Evolutionary conservation across 1,140 invertebrate species (phyloP), one percentile per base, ranked within the genome.

Genomic region (Ceratina japonica): DNA sequence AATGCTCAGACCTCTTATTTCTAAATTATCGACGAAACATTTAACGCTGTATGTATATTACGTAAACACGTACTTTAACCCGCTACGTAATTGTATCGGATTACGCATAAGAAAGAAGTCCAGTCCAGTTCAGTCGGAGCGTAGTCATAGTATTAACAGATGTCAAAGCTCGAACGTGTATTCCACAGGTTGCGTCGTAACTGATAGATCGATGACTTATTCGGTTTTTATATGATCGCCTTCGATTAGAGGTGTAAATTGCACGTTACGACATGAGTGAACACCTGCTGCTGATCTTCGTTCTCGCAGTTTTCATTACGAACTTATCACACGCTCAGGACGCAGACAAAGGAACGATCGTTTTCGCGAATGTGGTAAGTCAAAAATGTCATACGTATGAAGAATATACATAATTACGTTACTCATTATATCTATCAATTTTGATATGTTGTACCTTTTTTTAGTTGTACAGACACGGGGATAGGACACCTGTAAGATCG

Each of bases 401-500:
- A 18, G 12, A 13, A 37, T 44, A 22, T 49, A 51, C 16, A 54
- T 68, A 13, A 0, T 31, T 8, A 27, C 51, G 49, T 12, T 52
- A 51, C 20, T 0, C 27, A 54, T 69, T 27, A n/a, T n/a, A n/a
- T 7, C 0, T 37, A 37, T 3, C 3, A 15, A 56, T 15, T 7
- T 31, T 15, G 27, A n/a, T 69, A n/a, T 56, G 13, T 54, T 56
- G 12, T 0, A 69, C 20, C 15, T 18, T 10, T 0, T 27, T 24
- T 8, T 74, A 94, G 92, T 85, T 97, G 24, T 97, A 93, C 89
- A 93, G 97, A 74, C 97, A 98, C 93, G 97, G 97, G 44, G 97
- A 97, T 87, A 93, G 97, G 81, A 96, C 95, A 31, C 97, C 97
- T 0, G 91, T 96, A 4, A 87, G 94, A 63, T 91, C 94, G 0